These are phyloP conservation scores for Ptilorrhoa leucosticta DNA, from an alignment of 2,113 vertebrate genomes.

Conservation along the genomic window DNA sequence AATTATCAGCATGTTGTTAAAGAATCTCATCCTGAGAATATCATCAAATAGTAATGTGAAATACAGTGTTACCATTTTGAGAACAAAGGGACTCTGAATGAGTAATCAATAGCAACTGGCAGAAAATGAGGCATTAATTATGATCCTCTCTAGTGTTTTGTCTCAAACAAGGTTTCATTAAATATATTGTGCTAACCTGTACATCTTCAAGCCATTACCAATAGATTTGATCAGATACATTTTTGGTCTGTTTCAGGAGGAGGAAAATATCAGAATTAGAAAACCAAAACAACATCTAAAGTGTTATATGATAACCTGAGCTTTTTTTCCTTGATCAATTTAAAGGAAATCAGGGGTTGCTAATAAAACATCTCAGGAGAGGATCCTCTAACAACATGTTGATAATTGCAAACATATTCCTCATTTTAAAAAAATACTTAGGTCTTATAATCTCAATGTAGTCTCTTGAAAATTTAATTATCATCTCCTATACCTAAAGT, in stretches of 20 bases:
- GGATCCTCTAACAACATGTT: slow-evolving; percentile 70
- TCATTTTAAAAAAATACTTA: slow-evolving; percentile 30
- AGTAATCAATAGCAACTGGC: slow-evolving; percentile 83
- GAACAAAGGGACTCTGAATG: slow-evolving; percentile 81
- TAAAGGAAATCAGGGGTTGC: slow-evolving; percentile 64
- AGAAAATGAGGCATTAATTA: slow-evolving; percentile 83
- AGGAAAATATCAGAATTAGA: slow-evolving; percentile 14
- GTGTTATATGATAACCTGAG: slow-evolving; percentile 26
- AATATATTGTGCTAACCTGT: slow-evolving; percentile 81
- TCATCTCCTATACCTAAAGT: slow-evolving; percentile 71
- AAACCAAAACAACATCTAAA: slow-evolving; percentile 36
- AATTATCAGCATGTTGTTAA: slow-evolving; percentile 76
- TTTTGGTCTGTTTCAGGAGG: slow-evolving; percentile 33
- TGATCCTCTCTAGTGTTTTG: slow-evolving; percentile 75
- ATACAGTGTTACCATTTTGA: slow-evolving; percentile 76
- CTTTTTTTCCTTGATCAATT: slow-evolving; percentile 58
- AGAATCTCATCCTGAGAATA: slow-evolving; percentile 77
- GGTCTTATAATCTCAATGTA: slow-evolving; percentile 64
- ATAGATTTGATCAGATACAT: slow-evolving; percentile 65
- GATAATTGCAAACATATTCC: slow-evolving; percentile 71
- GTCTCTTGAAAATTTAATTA: slow-evolving; percentile 76
- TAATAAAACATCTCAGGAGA: slow-evolving; percentile 76
- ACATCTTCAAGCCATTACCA: slow-evolving; percentile 68
- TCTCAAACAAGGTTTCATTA: slow-evolving; percentile 83
- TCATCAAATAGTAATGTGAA: slow-evolving; percentile 79